Evolutionary conservation across 2,888 invertebrate species (phyloP).

Genomic region (Cataglyphis rosenhaueri): DNA sequence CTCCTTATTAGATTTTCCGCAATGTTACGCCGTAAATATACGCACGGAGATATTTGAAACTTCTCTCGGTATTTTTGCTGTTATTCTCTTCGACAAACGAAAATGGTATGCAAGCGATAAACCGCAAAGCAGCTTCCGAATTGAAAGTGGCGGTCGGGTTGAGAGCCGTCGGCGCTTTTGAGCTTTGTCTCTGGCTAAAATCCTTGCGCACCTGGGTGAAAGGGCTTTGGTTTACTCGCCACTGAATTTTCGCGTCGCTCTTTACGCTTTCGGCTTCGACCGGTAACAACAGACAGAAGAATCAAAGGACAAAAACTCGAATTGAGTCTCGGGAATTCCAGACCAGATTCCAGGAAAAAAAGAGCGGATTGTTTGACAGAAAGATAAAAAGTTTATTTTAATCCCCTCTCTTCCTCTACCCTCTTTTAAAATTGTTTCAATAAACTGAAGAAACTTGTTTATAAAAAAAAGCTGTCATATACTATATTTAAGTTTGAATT

Average conservation of each 20-base stretch:
- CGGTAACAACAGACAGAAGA: background rate
- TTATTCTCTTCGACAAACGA: constrained; percentile 33
- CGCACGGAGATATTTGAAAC: constrained; percentile 3
- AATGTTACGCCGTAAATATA: background rate
- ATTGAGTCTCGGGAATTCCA: background rate
- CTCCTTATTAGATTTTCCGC: background rate
- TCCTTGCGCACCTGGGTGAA: constrained; percentile 26
- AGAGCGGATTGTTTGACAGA: background rate
- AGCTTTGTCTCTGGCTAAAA: constrained; percentile 46
- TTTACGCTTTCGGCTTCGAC: constrained; percentile 23
- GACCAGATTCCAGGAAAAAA: background rate
- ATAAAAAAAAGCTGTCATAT: background rate
- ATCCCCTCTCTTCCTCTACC: background rate
- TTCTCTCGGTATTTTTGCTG: constrained; percentile 26
- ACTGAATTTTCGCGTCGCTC: constrained; percentile 19
- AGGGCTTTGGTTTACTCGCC: constrained; percentile 7
- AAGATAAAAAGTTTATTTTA: background rate
- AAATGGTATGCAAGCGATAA: constrained; percentile 37
- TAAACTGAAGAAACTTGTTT: background rate
- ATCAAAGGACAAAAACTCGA: constrained; percentile 20
- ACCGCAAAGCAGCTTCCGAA: constrained; percentile 48
- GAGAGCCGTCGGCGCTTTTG: constrained; percentile 38
- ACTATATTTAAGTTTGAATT: background rate
- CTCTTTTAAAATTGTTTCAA: background rate
- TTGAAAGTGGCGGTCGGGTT: constrained; percentile 42